Base-by-base conservation (phyloP, 2,888 invertebrate genomes). In the Lucinisca nassula region DNA sequence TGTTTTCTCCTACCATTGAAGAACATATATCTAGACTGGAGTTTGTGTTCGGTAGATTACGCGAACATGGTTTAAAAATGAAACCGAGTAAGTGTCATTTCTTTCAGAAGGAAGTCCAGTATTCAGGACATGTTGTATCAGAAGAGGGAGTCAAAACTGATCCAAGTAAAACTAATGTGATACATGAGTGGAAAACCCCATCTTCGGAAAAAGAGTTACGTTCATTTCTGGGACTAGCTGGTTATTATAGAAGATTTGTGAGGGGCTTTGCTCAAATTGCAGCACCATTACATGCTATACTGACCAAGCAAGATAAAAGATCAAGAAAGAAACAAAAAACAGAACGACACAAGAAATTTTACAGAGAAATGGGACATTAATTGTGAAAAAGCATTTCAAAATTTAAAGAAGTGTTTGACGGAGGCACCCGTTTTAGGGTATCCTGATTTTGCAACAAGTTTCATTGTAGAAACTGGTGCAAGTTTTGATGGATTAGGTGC, bases 381-480 rank as follows among this genome's bases (percentile, higher is more conserved):
- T 24, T 82, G 84, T 74, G 58, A 82, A 35, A 17, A 61, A 37
- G 80, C 88, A 76, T 90, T 91, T 70, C 55, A 79, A 38, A 49
- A 40, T 14, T 75, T 90, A 14, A 90, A 91, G 82, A 38, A 87
- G 17, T 55, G 72, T 32, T 67, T 91, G 27, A 55, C 73, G 8
- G 51, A 51, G 32, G 75, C 90, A 21, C 85, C 86, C n/a, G 79
- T 92, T 55, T 55, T 89, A 61, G 88, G 87, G 24, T 91, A 85
- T 72, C 82, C 91, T 38, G 89, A 91, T 79, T 89, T 82, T 61
- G 81, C 70, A 27, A 21, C 55, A 37, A 80, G 84, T 24, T 92
- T 90, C 70, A 80, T 87, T 14, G 40, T 90, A 17, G 91, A 89
- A 80, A 83, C 83, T 27, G 90, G 91, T 85, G 90, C 90, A 14